Evolutionary conservation across 2,888 invertebrate genomes (phyloP).

Genomic region (Ypsolopha scabrella): DNA sequence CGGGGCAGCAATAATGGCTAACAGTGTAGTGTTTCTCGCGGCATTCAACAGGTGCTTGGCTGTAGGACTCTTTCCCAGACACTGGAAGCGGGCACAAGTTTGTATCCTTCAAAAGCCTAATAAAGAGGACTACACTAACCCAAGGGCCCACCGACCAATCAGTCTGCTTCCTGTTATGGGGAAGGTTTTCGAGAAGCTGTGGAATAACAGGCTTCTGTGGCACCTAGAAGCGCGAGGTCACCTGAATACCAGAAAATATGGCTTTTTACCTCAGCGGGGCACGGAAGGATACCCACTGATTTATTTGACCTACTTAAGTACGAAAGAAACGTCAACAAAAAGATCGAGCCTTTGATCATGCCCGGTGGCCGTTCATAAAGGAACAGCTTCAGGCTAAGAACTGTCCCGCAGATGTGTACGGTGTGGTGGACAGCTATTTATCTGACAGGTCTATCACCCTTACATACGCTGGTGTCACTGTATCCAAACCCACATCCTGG

Average conservation of each 20-base stretch:
- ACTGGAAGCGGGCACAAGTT: neutral
- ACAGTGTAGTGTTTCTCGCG: neutral
- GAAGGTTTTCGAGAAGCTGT: no score
- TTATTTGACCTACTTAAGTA: no score
- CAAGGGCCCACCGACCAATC: constrained; percentile 1
- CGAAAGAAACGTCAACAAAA: no score
- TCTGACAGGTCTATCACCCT: no score
- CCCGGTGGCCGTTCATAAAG: constrained; percentile 13
- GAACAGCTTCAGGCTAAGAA: no score
- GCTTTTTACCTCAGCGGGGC: no score
- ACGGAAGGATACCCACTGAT: no score
- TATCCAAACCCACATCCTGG: neutral
- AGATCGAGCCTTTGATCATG: constrained; percentile 14
- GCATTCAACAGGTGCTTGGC: neutral
- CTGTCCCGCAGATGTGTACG: no score
- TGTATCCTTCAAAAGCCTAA: neutral
- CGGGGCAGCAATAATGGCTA: neutral
- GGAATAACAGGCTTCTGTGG: no score
- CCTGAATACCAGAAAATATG: no score
- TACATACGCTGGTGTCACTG: neutral
- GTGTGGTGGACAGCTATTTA: neutral
- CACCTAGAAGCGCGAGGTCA: no score
- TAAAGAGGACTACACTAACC: neutral
- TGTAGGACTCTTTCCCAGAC: neutral
- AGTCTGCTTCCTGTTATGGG: neutral